A percentile compares a stretch with the other conserved stretches of the same genome.
phyloP scores from a whole-genome alignment of 2,113 vertebrate genomes.

The Psittacara wagleri region DNA sequence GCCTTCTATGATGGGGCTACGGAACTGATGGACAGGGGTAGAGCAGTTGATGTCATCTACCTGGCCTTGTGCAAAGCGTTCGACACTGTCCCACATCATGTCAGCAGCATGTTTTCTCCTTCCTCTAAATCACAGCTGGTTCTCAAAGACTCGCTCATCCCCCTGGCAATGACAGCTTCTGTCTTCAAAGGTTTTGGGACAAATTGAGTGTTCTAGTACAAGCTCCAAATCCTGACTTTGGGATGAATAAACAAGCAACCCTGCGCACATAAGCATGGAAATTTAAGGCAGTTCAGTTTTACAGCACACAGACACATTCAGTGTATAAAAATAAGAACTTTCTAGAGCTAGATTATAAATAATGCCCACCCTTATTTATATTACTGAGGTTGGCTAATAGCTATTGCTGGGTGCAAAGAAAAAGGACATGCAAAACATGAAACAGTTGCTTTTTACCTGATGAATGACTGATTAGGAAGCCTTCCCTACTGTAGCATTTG shows the following conservation, averaged over 20 bases:
- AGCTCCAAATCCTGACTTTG: not conserved
- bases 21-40: no score
- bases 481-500: not conserved
- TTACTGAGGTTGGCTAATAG: not conserved
- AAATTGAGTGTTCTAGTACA: not conserved
- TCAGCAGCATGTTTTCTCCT: not conserved
- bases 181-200: not conserved
- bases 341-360: not conserved
- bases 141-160: not conserved
- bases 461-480: slow-evolving; percentile 7
- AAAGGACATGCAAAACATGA: not conserved
- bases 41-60: no score
- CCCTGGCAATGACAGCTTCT: not conserved
- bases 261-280: not conserved
- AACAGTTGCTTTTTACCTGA: not conserved
- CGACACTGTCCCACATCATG: no score
- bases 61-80: no score
- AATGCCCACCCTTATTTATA: accelerated
- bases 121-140: not conserved
- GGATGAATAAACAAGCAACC: not conserved
- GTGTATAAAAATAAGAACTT: not conserved
- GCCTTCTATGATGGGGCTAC: no score
- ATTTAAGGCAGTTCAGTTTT: not conserved
- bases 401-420: not conserved
- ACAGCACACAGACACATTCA: not conserved